These are phyloP conservation scores for Rhyacichthys aspro DNA, from an alignment of 2,797 vertebrate species.

Conservation along the genomic window DNA sequence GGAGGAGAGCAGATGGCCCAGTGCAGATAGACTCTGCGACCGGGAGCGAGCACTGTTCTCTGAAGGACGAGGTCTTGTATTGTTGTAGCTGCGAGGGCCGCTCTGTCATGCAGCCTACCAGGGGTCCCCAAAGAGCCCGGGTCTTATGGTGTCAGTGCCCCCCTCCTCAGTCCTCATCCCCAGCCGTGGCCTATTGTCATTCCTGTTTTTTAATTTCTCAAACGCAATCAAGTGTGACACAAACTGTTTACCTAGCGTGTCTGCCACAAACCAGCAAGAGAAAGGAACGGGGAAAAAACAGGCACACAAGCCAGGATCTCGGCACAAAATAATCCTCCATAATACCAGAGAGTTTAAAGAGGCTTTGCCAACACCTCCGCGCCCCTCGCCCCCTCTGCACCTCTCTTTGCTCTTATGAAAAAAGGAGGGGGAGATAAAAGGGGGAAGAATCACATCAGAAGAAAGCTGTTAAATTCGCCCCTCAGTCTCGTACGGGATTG, in stretches of 20 bases:
- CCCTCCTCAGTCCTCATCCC: constrained; percentile 67
- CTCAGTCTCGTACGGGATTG: constrained; percentile 78
- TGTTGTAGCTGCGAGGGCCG: constrained; percentile 89
- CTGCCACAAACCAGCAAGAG: constrained; percentile 77
- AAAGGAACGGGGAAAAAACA: constrained; percentile 55
- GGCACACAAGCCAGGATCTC: constrained; percentile 78
- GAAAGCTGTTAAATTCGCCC: constrained; percentile 78
- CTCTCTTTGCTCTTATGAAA: constrained; percentile 70
- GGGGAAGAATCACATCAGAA: constrained; percentile 59
- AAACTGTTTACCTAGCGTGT: constrained; percentile 85
- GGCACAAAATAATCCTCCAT: constrained; percentile 83
- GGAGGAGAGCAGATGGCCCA: constrained; percentile 89
- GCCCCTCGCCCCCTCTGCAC: constrained; percentile 2
- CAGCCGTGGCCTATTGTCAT: constrained; percentile 75
- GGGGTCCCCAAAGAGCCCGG: constrained; percentile 87
- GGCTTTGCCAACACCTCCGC: constrained; percentile 79
- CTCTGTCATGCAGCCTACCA: constrained; percentile 88
- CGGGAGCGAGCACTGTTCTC: constrained; percentile 69
- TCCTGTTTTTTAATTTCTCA: constrained; percentile 84
- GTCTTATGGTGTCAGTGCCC: constrained; percentile 80
- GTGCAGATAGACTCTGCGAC: constrained; percentile 91
- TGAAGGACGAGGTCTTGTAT: constrained; percentile 85
- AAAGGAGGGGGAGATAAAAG: constrained; percentile 65
- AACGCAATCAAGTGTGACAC: constrained; percentile 85
- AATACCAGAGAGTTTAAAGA: constrained; percentile 83